Conservation (phyloP, 2,888 invertebrate genomes). For the Andrena minutula region DNA sequence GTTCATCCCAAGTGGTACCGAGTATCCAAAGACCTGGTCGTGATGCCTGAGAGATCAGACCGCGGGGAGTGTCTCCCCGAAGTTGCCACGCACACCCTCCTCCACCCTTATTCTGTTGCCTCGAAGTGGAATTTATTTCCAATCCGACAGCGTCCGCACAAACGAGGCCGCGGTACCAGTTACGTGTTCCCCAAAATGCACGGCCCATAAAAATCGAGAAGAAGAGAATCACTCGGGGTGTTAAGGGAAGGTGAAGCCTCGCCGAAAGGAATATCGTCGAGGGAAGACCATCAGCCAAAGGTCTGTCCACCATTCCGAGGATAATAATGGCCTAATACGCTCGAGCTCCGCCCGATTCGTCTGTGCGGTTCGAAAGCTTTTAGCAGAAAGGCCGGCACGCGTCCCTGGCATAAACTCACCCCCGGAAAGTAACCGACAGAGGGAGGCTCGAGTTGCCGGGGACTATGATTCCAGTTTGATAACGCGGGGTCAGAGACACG, state of each 20-base stretch:
- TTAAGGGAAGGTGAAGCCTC: not conserved
- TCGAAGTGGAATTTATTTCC: conserved; percentile 46
- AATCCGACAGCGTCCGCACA: conserved; percentile 17
- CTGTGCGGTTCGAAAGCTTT: not conserved
- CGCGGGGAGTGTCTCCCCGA: conserved; percentile 19
- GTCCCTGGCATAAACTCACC: not conserved
- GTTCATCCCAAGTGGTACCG: not conserved
- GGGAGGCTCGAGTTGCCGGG: not conserved
- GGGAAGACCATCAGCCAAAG: not conserved
- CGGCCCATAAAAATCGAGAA: not conserved
- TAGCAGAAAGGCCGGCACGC: not conserved
- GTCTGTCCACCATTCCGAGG: not conserved
- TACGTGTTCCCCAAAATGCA: conserved; percentile 17
- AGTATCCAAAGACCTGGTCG: not conserved
- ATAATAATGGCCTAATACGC: not conserved
- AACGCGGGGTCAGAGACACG: conserved; percentile 38
- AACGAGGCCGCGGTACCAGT: not conserved
- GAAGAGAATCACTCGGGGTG: not conserved
- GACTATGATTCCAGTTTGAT: conserved; percentile 44
- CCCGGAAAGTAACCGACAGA: no score
- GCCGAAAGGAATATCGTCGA: not conserved
- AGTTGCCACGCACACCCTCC: not conserved
- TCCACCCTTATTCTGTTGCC: not conserved
- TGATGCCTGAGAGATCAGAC: conserved; percentile 35
- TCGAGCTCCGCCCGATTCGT: not conserved